These are phyloP conservation scores for Grammomys surdaster DNA, from an alignment of 2,113 vertebrate species.

Conservation along the genomic window DNA sequence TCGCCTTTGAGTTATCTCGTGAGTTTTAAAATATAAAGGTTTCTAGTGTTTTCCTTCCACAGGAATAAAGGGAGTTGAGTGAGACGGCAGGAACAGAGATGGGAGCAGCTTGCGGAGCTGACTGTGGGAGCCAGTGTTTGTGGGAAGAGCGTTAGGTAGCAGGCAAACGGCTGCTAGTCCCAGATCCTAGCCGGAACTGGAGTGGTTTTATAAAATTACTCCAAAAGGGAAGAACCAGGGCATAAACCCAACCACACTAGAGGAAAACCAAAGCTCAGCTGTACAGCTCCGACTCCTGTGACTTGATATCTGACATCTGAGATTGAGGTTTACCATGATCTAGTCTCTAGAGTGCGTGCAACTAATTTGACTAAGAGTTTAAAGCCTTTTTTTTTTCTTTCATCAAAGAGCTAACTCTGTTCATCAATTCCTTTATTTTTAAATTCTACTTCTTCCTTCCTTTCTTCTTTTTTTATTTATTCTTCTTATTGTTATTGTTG, in stretches of 20 bases:
- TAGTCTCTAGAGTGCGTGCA: not conserved
- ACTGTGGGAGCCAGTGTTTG: no score
- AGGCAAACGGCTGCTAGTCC: no score
- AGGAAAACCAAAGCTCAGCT: not conserved
- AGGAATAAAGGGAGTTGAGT: no score
- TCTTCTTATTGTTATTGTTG: not conserved
- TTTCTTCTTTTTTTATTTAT: not conserved
- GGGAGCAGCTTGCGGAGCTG: no score
- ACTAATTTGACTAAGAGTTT: not conserved
- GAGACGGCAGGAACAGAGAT: no score
- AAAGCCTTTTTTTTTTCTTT: not conserved
- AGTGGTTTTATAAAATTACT: not conserved
- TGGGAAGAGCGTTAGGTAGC: no score
- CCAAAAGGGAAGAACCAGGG: not conserved
- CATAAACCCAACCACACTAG: not conserved
- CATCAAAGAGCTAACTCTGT: no score
- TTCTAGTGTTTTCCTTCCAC: no score
- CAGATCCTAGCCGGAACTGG: no score
- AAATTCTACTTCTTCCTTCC: not conserved
- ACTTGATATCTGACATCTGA: not conserved
- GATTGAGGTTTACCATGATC: not conserved
- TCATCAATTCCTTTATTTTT: not conserved
- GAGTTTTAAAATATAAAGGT: no score
- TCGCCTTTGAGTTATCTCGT: no score
- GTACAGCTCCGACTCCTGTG: accelerated